Evolutionary conservation across 92 coral and sea anemone species (phyloP).

Genomic region (Parazoanthus swiftii): DNA sequence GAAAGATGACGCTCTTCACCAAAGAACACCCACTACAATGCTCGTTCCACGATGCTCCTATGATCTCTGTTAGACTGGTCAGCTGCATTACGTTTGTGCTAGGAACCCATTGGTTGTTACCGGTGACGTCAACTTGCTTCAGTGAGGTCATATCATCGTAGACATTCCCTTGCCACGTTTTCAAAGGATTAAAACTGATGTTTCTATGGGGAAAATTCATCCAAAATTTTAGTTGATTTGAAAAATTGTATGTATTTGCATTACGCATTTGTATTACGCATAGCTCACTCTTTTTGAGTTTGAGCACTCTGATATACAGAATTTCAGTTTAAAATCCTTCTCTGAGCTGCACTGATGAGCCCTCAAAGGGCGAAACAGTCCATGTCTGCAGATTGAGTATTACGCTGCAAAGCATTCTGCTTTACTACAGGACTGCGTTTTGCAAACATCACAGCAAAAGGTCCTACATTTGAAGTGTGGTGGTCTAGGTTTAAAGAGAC

Average conservation of each 20-base stretch:
- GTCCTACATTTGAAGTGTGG: too few relatives aligned
- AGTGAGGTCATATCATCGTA: slow-evolving; percentile 48
- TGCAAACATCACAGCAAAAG: too few relatives aligned
- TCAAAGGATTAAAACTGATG: slow-evolving; percentile 42
- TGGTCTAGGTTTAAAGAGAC: too few relatives aligned
- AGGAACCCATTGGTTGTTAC: slow-evolving; percentile 44
- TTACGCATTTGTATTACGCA: too few relatives aligned
- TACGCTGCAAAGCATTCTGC: too few relatives aligned
- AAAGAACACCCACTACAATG: slow-evolving; percentile 51
- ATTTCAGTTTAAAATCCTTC: too few relatives aligned
- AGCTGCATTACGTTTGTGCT: slow-evolving; percentile 44
- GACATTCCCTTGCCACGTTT: slow-evolving; percentile 51
- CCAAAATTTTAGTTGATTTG: not conserved
- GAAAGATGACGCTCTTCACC: slow-evolving; percentile 38
- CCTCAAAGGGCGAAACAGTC: too few relatives aligned
- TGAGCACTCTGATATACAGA: too few relatives aligned
- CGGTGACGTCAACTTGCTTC: slow-evolving; percentile 42
- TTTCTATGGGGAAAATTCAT: slow-evolving; percentile 34
- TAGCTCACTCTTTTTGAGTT: too few relatives aligned
- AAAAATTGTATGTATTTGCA: not conserved
- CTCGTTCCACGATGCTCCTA: slow-evolving; percentile 61
- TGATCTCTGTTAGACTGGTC: slow-evolving; percentile 44
- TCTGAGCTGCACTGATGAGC: too few relatives aligned
- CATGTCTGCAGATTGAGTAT: too few relatives aligned
- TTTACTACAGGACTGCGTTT: too few relatives aligned